Conservation (phyloP, 2,888 invertebrate species). For the Tetragnatha montana region DNA sequence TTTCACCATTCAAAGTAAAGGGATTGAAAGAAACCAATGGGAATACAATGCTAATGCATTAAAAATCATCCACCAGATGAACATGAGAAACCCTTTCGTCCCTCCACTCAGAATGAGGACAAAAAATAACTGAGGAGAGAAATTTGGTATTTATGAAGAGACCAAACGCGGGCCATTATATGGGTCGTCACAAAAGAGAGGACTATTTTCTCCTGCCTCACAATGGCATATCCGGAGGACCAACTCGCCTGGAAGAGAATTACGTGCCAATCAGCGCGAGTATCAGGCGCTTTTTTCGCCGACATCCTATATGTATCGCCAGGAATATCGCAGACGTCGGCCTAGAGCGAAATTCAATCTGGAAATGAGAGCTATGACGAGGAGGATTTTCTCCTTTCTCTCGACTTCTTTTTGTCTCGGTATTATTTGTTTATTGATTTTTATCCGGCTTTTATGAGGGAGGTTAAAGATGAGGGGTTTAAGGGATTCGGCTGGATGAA, state of each 20-base stretch:
- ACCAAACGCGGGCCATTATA: slow-evolving; percentile 43
- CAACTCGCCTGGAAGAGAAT: slow-evolving; percentile 34
- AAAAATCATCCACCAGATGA: background rate
- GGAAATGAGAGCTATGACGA: background rate
- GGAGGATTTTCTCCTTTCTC: slow-evolving; percentile 17
- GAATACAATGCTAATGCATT: background rate
- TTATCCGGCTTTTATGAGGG: background rate
- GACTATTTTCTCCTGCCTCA: slow-evolving; percentile 12
- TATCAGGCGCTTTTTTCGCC: slow-evolving; percentile 31
- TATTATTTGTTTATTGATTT: slow-evolving; percentile 1
- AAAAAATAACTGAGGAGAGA: background rate
- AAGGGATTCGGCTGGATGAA: background rate
- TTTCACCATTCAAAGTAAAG: too few relatives aligned
- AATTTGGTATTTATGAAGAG: slow-evolving; percentile 44
- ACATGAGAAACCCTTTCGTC: background rate
- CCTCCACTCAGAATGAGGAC: background rate
- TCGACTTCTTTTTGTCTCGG: background rate
- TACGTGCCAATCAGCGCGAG: slow-evolving; percentile 60
- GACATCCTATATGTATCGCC: slow-evolving; percentile 12
- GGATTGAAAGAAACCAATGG: too few relatives aligned
- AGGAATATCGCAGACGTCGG: slow-evolving; percentile 41
- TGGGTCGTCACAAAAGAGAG: slow-evolving; percentile 32
- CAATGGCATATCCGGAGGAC: slow-evolving; percentile 40
- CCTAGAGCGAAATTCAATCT: slow-evolving; percentile 31
- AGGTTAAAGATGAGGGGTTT: background rate